Evolutionary conservation across 2,888 invertebrate genomes (phyloP).

Genomic region (Cepaea hortensis): DNA sequence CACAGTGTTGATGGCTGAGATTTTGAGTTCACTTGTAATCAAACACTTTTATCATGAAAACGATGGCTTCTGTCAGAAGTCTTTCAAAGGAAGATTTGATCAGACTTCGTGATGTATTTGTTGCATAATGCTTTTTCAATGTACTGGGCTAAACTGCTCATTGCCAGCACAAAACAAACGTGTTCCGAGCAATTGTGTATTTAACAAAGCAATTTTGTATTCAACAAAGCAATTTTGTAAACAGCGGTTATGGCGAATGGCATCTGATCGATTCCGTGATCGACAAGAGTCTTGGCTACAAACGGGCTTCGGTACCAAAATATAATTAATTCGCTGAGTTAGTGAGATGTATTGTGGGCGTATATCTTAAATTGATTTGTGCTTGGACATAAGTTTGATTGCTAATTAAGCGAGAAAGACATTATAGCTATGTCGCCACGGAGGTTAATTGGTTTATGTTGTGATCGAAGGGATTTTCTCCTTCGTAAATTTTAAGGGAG

Average conservation of each 20-base stretch:
- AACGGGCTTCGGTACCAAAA: no score
- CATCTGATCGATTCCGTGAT: background rate
- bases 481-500: no score
- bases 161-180: background rate
- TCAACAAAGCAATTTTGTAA: conserved; percentile 11
- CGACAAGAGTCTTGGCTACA: no score
- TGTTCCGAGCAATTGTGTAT: background rate
- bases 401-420: no score
- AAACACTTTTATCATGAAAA: conserved; percentile 4
- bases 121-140: conserved; percentile 24
- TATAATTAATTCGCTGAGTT: no score
- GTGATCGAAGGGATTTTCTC: no score
- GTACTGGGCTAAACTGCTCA: background rate
- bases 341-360: no score
- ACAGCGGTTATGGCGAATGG: background rate
- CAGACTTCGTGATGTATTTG: background rate
- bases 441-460: no score
- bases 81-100: conserved; percentile 1
- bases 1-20: background rate
- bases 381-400: no score
- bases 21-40: conserved; percentile 8
- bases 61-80: conserved; percentile 15
- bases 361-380: no score
- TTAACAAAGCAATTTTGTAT: background rate
- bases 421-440: no score